These are phyloP conservation scores for Phyto melanocephala DNA, from an alignment of 2,888 invertebrate genomes.

Conservation along the genomic window DNA sequence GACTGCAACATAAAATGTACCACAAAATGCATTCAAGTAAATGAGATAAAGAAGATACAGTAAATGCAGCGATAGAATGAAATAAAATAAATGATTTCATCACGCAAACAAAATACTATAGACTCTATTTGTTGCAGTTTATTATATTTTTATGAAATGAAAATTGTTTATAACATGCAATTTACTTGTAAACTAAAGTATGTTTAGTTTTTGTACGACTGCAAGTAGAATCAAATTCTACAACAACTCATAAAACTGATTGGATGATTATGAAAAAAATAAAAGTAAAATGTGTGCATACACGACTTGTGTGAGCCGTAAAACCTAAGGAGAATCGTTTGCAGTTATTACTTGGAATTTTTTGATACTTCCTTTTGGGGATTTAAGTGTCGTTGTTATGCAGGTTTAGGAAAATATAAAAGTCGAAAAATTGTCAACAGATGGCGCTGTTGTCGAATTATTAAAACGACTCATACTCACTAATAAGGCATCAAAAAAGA, in stretches of 20 bases:
- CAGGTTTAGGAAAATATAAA: too few species aligned
- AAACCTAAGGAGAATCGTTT: background rate
- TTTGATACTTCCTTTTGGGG: too few species aligned
- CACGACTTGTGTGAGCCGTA: background rate
- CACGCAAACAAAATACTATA: constrained; percentile 48
- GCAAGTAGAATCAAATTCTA: background rate
- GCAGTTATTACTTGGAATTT: too few species aligned
- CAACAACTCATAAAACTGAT: background rate
- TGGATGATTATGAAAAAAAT: background rate
- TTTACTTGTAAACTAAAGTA: constrained; percentile 7
- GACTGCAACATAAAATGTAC: background rate
- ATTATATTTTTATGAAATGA: background rate
- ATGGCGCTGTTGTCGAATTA: too few species aligned
- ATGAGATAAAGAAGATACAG: constrained; percentile 10
- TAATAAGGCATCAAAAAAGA: too few species aligned
- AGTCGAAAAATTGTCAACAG: too few species aligned
- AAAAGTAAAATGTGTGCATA: background rate
- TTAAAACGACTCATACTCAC: too few species aligned
- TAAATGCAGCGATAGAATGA: background rate
- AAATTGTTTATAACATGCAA: constrained; percentile 34
- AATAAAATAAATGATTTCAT: constrained; percentile 38
- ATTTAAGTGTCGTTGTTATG: too few species aligned
- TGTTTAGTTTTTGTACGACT: background rate
- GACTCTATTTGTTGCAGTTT: background rate
- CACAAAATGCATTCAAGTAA: background rate